These are phyloP conservation scores for Numenius phaeopus DNA, from an alignment of 2,797 vertebrate genomes.

Conservation along the genomic window DNA sequence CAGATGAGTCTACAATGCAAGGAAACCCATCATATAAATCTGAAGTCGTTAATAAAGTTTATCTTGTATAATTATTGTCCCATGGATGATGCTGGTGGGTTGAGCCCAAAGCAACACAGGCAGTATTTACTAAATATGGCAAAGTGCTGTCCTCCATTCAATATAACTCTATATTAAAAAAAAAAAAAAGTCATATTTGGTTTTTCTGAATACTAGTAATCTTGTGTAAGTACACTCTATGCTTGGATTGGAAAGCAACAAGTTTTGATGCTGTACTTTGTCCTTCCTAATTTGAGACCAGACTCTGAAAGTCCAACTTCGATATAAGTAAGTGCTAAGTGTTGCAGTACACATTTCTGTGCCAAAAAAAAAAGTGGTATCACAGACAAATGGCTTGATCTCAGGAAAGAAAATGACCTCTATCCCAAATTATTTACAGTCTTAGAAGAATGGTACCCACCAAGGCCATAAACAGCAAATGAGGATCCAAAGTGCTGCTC, in stretches of 20 bases:
- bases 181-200: background rate
- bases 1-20: background rate
- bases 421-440: background rate
- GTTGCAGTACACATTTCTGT: background rate
- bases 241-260: background rate
- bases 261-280: background rate
- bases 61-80: background rate
- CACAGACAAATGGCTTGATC: background rate
- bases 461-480: background rate
- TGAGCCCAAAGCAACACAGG: background rate
- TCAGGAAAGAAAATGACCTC: background rate
- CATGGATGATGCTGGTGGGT: background rate
- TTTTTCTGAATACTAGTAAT: background rate
- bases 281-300: background rate
- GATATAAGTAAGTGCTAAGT: background rate
- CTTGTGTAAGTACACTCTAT: background rate
- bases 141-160: background rate
- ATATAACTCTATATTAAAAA: background rate
- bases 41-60: background rate
- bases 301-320: background rate
- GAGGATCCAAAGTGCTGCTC: background rate
- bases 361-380: conserved; percentile 23
- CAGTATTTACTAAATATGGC: background rate
- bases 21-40: background rate
- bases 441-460: background rate